A percentile compares a stretch with the other conserved stretches of the same genome.
Conservation (phyloP, 2,797 vertebrate species). For the Peromyscus nudipes region DNA sequence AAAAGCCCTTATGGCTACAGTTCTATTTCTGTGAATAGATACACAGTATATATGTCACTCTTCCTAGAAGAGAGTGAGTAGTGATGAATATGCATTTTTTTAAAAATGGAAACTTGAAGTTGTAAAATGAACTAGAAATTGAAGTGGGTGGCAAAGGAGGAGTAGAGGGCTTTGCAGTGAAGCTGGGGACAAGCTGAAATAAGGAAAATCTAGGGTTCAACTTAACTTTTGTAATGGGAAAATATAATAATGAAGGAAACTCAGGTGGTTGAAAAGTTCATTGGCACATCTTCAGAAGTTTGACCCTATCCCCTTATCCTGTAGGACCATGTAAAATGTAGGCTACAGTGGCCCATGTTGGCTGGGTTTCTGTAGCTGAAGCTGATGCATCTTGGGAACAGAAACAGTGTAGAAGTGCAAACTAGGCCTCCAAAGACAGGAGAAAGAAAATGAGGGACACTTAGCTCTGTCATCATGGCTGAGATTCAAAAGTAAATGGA, state of each 20-base stretch:
- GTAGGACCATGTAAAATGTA: neutral
- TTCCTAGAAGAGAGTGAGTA: constrained; percentile 46
- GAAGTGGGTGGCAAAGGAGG: neutral
- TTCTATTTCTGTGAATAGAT: constrained; percentile 60
- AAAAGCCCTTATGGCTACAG: constrained; percentile 55
- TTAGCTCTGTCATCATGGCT: neutral
- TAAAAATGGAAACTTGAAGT: constrained; percentile 49
- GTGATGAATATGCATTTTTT: constrained; percentile 65
- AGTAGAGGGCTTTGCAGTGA: constrained; percentile 11
- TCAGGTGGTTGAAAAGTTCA: neutral
- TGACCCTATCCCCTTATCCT: neutral
- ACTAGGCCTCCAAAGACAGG: neutral
- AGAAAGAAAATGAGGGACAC: neutral
- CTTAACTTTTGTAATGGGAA: constrained; percentile 21
- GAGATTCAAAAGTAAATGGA: neutral
- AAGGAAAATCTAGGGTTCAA: neutral
- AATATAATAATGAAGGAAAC: constrained; percentile 35
- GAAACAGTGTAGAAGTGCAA: neutral
- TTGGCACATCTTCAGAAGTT: neutral
- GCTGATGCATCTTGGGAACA: neutral
- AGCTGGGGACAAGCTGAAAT: neutral
- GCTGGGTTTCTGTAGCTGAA: neutral
- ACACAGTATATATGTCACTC: constrained; percentile 61
- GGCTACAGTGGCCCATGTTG: neutral
- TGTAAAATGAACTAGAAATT: constrained; percentile 65